Percentiles rank a stretch among this genome's conserved stretches.
Evolutionary conservation across 2,888 invertebrate genomes (phyloP).

Genomic region (Pollenia labialis): DNA sequence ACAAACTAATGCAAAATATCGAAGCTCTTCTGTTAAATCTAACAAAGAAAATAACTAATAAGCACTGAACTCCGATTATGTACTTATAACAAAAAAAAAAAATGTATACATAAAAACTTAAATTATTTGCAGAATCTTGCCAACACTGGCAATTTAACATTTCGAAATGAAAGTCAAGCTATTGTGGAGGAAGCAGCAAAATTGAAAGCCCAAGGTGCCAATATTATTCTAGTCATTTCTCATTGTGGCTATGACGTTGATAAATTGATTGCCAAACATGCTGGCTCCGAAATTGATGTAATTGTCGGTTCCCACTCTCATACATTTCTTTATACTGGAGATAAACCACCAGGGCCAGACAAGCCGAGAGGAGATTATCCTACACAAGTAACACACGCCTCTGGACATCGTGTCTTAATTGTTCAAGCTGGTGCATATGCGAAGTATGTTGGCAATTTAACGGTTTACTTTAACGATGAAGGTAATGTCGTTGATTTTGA

Average conservation of each 20-base stretch:
- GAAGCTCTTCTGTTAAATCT: no score
- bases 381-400: constrained; percentile 86
- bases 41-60: no score
- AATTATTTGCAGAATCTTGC: constrained; percentile 86
- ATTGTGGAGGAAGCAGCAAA: constrained; percentile 88
- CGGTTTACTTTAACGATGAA: constrained; percentile 88
- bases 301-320: constrained; percentile 95
- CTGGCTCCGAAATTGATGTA: constrained; percentile 89
- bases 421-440: constrained; percentile 90
- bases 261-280: constrained; percentile 87
- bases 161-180: constrained; percentile 88
- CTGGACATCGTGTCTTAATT: constrained; percentile 85
- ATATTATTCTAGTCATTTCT: constrained; percentile 93
- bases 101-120: not conserved
- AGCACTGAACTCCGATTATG: no score
- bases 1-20: no score
- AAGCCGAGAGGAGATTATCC: constrained; percentile 86
- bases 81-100: not conserved
- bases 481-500: constrained; percentile 88
- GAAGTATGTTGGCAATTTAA: constrained; percentile 91
- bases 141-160: constrained; percentile 87
- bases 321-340: constrained; percentile 89
- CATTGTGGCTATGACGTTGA: constrained; percentile 91
- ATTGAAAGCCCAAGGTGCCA: constrained; percentile 87
- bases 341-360: constrained; percentile 86